A percentile compares a stretch with the other conserved stretches of the same genome.
Evolutionary conservation across 1,140 invertebrate species (phyloP).

Genomic region (Gonatopus flavifemur): DNA sequence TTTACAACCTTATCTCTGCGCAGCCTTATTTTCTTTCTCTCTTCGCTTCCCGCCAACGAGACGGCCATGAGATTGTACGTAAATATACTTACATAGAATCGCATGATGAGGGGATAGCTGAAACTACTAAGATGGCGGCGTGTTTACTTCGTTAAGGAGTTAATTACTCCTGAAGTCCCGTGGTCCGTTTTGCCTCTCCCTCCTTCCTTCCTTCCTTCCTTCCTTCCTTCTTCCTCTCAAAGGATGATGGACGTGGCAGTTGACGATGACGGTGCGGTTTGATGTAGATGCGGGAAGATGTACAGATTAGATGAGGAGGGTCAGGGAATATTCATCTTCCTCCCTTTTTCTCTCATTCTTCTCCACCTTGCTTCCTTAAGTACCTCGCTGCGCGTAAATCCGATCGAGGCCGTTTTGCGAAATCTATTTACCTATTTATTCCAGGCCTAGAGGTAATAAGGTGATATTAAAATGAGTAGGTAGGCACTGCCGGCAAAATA

Average conservation of each 20-base stretch:
- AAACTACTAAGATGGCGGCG: conserved; percentile 56
- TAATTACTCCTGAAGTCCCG: conserved; percentile 55
- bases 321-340: conserved; percentile 34
- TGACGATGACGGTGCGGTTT: conserved; percentile 32
- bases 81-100: no score
- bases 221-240: conserved; percentile 32
- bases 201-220: no score
- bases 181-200: no score
- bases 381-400: conserved; percentile 43
- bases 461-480: conserved; percentile 53
- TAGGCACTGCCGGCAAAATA: conserved; percentile 21
- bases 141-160: conserved; percentile 59
- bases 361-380: conserved; percentile 26
- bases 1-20: conserved; percentile 12
- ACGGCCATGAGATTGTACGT: no score
- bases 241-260: conserved; percentile 44
- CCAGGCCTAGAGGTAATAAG: conserved; percentile 44
- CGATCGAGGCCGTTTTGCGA: conserved; percentile 47
- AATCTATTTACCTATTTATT: conserved; percentile 57
- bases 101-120: conserved; percentile 28
- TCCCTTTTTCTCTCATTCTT: conserved; percentile 3
- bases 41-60: conserved; percentile 8
- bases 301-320: conserved; percentile 15
- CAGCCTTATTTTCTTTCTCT: conserved; percentile 26
- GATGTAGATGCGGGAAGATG: conserved; percentile 35